phyloP scores from a whole-genome alignment of 1,140 invertebrate species.

The Hyles euphorbiae region DNA sequence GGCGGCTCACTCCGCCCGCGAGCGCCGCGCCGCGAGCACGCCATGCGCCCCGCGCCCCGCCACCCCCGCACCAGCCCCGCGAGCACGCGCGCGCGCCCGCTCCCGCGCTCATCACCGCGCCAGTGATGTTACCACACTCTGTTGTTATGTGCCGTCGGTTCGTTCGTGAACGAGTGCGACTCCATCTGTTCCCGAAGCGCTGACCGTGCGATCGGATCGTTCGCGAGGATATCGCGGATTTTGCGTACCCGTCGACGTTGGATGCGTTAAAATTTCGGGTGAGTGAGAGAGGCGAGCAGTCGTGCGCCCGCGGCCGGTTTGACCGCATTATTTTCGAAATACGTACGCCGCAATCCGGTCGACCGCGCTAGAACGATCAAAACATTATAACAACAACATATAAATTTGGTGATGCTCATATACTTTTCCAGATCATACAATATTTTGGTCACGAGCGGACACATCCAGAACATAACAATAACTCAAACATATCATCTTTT shows the following conservation, averaged over 20 bases:
- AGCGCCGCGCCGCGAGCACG: slow-evolving; percentile 39
- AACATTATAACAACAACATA: slow-evolving; percentile 67
- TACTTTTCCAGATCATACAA: slow-evolving; percentile 22
- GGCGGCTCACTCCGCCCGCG: slow-evolving; percentile 48
- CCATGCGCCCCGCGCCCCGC: slow-evolving; percentile 31
- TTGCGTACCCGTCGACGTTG: slow-evolving; percentile 61
- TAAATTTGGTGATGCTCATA: slow-evolving; percentile 34
- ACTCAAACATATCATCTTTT: neutral
- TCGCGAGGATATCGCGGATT: slow-evolving; percentile 54
- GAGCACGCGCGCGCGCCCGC: slow-evolving; percentile 36
- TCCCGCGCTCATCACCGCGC: slow-evolving; percentile 48
- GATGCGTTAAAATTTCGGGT: slow-evolving; percentile 73
- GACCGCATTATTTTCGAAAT: slow-evolving; percentile 74
- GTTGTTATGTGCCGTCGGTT: slow-evolving; percentile 59
- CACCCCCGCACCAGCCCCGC: slow-evolving; percentile 8
- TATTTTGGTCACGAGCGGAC: slow-evolving; percentile 10
- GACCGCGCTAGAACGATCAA: slow-evolving; percentile 62
- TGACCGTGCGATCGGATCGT: slow-evolving; percentile 43
- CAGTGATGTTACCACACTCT: slow-evolving; percentile 63
- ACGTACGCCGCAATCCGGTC: slow-evolving; percentile 66
- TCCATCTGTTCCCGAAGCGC: slow-evolving; percentile 66
- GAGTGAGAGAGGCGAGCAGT: slow-evolving; percentile 67
- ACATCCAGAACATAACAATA: slow-evolving; percentile 3
- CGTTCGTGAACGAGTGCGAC: slow-evolving; percentile 60
- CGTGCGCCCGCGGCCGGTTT: slow-evolving; percentile 65